A percentile compares a stretch with the other conserved stretches of the same genome.
Conservation (phyloP, 2,113 vertebrate species). For the Lepus americanus region DNA sequence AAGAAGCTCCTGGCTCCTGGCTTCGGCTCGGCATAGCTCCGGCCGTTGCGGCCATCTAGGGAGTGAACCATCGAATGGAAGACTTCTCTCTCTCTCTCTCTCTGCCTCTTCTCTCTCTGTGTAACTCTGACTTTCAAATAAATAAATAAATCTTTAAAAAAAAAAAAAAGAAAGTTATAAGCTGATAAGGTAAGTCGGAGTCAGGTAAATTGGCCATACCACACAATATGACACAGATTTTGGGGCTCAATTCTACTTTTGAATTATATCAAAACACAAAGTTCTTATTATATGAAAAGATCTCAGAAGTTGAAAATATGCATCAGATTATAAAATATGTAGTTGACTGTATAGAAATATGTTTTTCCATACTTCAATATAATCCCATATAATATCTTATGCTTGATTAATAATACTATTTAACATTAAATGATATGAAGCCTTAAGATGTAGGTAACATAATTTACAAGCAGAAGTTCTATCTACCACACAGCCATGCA, state of each 20-base stretch:
- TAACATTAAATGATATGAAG: not conserved
- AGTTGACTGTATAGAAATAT: not conserved
- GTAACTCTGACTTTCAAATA: no score
- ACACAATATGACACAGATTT: not conserved
- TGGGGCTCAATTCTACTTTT: not conserved
- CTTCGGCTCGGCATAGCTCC: no score
- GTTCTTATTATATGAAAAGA: not conserved
- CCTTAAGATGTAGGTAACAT: not conserved
- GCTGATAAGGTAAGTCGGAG: not conserved
- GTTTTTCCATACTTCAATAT: not conserved
- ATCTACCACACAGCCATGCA: rapidly evolving
- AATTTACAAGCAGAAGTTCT: not conserved
- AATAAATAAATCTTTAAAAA: not conserved
- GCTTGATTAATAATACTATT: not conserved
- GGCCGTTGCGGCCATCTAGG: no score
- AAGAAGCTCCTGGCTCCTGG: no score
- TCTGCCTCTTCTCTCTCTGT: no score
- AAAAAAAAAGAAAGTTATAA: not conserved
- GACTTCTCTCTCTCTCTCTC: no score
- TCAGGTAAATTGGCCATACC: not conserved
- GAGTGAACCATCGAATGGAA: no score
- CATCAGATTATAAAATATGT: not conserved
- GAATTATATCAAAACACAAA: not conserved
- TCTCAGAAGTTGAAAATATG: not conserved
- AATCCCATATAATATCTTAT: not conserved